phyloP scores from a whole-genome alignment of 2,888 invertebrate species.

The Cataglyphis rosenhaueri region DNA sequence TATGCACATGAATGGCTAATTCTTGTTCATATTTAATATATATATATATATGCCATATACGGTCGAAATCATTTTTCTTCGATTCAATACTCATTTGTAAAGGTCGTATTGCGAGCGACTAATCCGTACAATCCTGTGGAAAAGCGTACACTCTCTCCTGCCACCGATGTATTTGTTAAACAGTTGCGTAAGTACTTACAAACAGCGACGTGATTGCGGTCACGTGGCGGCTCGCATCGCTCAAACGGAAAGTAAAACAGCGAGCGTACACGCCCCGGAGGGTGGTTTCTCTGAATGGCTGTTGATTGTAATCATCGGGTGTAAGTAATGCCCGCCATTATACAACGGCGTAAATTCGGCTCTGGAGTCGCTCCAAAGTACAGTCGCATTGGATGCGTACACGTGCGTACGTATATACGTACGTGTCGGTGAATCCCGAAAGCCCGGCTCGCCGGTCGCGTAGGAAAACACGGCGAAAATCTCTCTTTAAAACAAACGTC shows the following conservation, averaged over 20 bases:
- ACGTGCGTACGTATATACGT: constrained; percentile 16
- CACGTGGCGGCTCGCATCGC: constrained; percentile 83
- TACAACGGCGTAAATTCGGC: constrained; percentile 70
- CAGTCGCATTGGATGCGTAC: constrained; percentile 31
- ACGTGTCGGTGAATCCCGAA: constrained; percentile 27
- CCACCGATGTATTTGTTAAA: constrained; percentile 79
- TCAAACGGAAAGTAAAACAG: constrained; percentile 83
- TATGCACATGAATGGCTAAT: not conserved
- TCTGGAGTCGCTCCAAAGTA: constrained; percentile 60
- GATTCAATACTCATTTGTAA: not conserved
- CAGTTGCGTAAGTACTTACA: constrained; percentile 82
- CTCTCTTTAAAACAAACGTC: constrained; percentile 47
- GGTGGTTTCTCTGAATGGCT: constrained; percentile 84
- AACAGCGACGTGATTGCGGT: constrained; percentile 84
- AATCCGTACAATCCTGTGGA: constrained; percentile 55
- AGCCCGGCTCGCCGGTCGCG: constrained; percentile 13
- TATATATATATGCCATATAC: not conserved
- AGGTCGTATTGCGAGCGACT: not conserved
- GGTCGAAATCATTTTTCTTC: constrained; percentile 9
- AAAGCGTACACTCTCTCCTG: constrained; percentile 50
- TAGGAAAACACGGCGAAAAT: constrained; percentile 54
- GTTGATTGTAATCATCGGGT: constrained; percentile 85
- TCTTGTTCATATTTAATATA: constrained; percentile 7
- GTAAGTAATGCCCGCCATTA: constrained; percentile 83
- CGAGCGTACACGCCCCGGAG: constrained; percentile 74